Evolutionary conservation across 1,140 invertebrate genomes (phyloP).

Genomic region (Teleogryllus occipitalis): DNA sequence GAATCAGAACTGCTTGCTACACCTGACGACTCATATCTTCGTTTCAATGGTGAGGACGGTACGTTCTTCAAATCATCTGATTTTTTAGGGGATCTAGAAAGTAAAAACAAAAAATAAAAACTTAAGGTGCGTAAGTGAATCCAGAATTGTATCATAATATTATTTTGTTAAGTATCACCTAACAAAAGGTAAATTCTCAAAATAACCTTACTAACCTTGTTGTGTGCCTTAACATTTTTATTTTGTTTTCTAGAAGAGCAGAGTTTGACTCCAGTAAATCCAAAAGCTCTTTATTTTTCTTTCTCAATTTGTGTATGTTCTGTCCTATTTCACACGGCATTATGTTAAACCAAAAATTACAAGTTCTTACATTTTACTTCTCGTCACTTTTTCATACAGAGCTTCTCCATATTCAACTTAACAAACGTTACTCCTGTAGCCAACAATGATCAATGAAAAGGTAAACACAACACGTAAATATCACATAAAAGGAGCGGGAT

Average conservation of each 20-base stretch:
- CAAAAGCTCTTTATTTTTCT: background rate
- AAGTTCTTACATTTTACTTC: too few species aligned
- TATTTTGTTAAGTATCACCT: background rate
- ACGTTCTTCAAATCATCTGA: background rate
- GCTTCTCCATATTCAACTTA: too few species aligned
- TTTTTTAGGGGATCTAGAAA: background rate
- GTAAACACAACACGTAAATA: too few species aligned
- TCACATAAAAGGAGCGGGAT: too few species aligned
- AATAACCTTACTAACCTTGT: background rate
- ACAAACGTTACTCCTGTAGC: too few species aligned
- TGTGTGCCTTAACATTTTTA: background rate
- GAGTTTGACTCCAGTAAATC: constrained; percentile 8
- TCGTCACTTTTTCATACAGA: too few species aligned
- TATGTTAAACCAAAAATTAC: background rate
- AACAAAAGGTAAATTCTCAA: background rate
- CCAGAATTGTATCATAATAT: background rate
- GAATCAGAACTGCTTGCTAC: background rate
- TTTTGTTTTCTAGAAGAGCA: background rate
- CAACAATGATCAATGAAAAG: too few species aligned
- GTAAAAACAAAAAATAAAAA: background rate
- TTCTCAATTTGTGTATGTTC: background rate
- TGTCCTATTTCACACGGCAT: background rate
- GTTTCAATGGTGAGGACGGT: background rate
- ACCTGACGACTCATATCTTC: background rate
- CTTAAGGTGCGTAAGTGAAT: background rate